Conservation (phyloP, 2,113 vertebrate genomes). For the Microcebus jonahi region DNA sequence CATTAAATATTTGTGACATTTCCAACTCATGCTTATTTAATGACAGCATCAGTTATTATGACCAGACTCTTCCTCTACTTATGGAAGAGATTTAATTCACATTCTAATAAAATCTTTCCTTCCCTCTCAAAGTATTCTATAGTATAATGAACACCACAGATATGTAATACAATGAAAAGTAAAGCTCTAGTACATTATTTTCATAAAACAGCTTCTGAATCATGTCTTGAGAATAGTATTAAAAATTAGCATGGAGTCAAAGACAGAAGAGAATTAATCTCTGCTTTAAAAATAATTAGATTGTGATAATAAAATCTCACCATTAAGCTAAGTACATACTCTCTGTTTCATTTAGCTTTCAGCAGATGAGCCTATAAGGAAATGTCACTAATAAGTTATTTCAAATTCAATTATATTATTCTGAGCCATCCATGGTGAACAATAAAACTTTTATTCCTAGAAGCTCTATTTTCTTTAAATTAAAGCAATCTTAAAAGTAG, state of each 20-base stretch:
- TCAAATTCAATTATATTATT: constrained; percentile 47
- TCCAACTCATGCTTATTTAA: not conserved
- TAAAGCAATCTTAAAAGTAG: constrained; percentile 15
- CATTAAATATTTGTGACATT: not conserved
- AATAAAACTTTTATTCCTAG: constrained; percentile 35
- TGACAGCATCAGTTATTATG: not conserved
- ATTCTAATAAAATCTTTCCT: constrained; percentile 31
- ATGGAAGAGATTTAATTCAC: not conserved
- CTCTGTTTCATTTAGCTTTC: not conserved
- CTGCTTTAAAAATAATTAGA: not conserved
- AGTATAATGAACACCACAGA: not conserved
- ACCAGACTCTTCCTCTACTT: not conserved
- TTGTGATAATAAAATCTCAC: not conserved
- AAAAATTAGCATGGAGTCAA: not conserved
- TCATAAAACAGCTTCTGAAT: not conserved
- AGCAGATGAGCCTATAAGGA: not conserved
- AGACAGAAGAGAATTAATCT: constrained; percentile 26
- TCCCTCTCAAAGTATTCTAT: not conserved
- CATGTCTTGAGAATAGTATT: not conserved
- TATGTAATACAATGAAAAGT: not conserved
- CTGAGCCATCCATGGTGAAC: not conserved
- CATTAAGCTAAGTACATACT: not conserved
- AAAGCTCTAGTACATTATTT: not conserved
- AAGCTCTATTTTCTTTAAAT: constrained; percentile 31
- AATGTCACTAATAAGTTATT: constrained; percentile 35